Base-by-base conservation (phyloP, 2,797 vertebrate genomes). In the Ibycter americanus region DNA sequence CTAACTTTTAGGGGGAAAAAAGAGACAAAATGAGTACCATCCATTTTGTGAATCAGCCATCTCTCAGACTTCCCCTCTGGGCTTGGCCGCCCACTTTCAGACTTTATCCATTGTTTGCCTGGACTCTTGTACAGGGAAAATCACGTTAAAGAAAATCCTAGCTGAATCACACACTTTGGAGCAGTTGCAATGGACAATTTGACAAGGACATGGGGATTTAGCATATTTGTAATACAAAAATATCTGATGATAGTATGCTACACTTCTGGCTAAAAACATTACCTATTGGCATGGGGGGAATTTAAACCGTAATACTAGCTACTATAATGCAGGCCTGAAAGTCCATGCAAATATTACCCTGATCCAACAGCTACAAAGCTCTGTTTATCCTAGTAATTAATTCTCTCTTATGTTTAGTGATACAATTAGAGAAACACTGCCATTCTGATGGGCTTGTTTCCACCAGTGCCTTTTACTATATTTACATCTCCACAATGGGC, bases 331-430 rank as follows among this genome's bases (percentile, higher is more conserved):
- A 95, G 95, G 93, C 85, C 96, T 93, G 89, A 85, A 96, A 96
- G 92, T 87, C 77, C 80, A 77, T 51, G 90, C 74, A 93, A 88
- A 95, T 78, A 94, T 87, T 82, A 90, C 67, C 83, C 72, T 87
- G 68, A 94, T 95, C 95, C 94, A 89, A 95, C 65, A 95, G 83
- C 91, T 87, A 96, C 92, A 97, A 94, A 92, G 92, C 93, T 93
- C 91, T 96, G 93, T 95, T 95, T 95, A 95, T 95, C 93, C 94
- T 96, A 70, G 72, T 91, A 97, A 95, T 97, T 96, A 97, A 91
- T 96, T 96, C 85, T 93, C 89, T 96, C 90, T 89, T 85, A 87
- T 89, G 83, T 77, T 96, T 95, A 83, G 77, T 76, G 91, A 93
- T 93, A 93, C 91, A 95, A 96, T 94, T 93, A 96, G 79, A 88